Evolutionary conservation across 2,113 vertebrate species (phyloP).

Genomic region (Dissostichus mawsoni): DNA sequence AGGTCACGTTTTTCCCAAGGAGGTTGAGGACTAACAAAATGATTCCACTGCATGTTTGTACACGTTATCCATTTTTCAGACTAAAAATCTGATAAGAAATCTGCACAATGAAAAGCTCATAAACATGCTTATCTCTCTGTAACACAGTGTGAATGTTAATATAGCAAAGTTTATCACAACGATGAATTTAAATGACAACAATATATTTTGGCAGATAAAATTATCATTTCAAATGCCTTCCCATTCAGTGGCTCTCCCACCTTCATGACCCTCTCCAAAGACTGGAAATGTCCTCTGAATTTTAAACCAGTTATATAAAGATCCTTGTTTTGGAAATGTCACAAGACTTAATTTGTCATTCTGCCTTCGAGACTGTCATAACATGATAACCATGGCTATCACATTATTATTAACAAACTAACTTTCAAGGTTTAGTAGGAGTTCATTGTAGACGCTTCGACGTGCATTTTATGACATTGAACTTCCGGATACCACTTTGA

Average conservation of each 20-base stretch:
- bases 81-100: constrained; percentile 55
- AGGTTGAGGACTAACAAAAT: constrained; percentile 15
- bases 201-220: constrained; percentile 64
- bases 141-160: constrained; percentile 61
- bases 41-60: constrained; percentile 11
- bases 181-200: constrained; percentile 74
- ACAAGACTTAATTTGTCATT: constrained; percentile 65
- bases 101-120: constrained; percentile 32
- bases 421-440: constrained; percentile 44
- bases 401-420: constrained; percentile 60
- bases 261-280: constrained; percentile 70
- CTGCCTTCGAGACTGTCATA: constrained; percentile 62
- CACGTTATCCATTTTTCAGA: neutral
- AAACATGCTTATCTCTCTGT: constrained; percentile 53
- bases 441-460: constrained; percentile 9
- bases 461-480: constrained; percentile 45
- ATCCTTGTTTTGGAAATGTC: constrained; percentile 67
- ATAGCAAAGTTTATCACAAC: constrained; percentile 70
- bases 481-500: constrained; percentile 45
- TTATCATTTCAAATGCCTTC: constrained; percentile 78
- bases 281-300: constrained; percentile 78
- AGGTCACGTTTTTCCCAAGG: constrained; percentile 24
- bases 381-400: constrained; percentile 9
- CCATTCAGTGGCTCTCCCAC: constrained; percentile 66
- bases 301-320: constrained; percentile 70